Conservation (phyloP, 2,113 vertebrate species). For the Epinephelus lanceolatus region DNA sequence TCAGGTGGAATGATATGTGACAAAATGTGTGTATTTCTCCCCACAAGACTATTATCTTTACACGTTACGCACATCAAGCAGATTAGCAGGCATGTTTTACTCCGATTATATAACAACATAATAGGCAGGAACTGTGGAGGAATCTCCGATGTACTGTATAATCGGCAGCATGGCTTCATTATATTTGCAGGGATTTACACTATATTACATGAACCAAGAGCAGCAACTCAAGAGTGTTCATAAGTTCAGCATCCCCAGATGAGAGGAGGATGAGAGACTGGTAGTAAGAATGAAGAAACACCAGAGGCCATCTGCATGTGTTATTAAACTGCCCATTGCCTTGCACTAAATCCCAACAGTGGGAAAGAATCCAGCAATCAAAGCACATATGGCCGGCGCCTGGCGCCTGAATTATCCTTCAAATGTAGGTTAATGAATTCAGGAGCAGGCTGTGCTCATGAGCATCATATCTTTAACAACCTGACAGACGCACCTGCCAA, state of each 20-base stretch:
- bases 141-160: constrained; percentile 43
- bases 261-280: constrained; percentile 59
- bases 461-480: constrained; percentile 65
- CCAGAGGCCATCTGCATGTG: constrained; percentile 76
- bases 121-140: constrained; percentile 39
- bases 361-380: constrained; percentile 81
- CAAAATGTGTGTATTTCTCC: background rate
- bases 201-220: constrained; percentile 46
- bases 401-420: constrained; percentile 78
- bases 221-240: constrained; percentile 56
- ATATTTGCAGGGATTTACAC: constrained; percentile 56
- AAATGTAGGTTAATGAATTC: constrained; percentile 86
- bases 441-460: constrained; percentile 67
- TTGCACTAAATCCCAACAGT: constrained; percentile 75
- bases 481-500: constrained; percentile 77
- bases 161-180: constrained; percentile 58
- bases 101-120: constrained; percentile 59
- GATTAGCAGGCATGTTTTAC: constrained; percentile 51
- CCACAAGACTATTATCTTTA: constrained; percentile 21
- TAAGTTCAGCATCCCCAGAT: constrained; percentile 63
- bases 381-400: constrained; percentile 77
- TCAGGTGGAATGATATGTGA: constrained; percentile 41
- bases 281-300: constrained; percentile 65
- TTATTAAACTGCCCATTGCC: constrained; percentile 69
- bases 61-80: constrained; percentile 37